Base-by-base conservation (phyloP, 2,797 vertebrate species). In the Lacerta agilis region DNA sequence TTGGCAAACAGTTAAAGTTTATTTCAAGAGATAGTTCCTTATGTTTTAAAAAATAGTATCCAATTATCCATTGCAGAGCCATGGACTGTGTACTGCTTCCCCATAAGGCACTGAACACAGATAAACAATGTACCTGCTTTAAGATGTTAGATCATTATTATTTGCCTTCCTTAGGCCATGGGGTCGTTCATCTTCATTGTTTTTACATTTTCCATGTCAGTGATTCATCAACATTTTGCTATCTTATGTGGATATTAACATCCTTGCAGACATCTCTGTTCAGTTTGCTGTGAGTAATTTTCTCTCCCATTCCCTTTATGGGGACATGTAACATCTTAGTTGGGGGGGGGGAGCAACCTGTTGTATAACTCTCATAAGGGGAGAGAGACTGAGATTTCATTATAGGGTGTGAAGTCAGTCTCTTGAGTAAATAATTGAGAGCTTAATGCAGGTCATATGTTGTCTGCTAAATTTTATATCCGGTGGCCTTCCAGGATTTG, bases 21-120 rank as follows among this genome's bases (percentile, higher is more conserved):
- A 73, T 80, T 73, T 73, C 15, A 38, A 85, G 55, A 84, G 41
- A 73, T 61, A 64, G 43, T 64, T 87, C 64, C 23, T 29, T 61
- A 29, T 17, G 6, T 43, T 73, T 36, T 75, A 29, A 41, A 38
- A 85, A 66, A 49, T 20, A 20, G 9, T 73, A 75, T 85, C 64
- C 81, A 88, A 58, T 83, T 83, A 79, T 71, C 75, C 66, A n/a
- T 58, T 69, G 36, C 66, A 83, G 36, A 83, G 66, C 25, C 33
- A 78, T 20, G 17, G 45, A 71, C 7, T 29, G 25, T 78, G 36
- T 55, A 58, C 18, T 25, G 55, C 78, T 36, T 75, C n/a, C 20
- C 71, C 71, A 75, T 18, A 75, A 75, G 49, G 23, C 33, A 75
- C 15, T 27, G 82, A 87, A 43, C 29, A 20, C 76, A 85, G 36